A percentile compares a stretch with the other conserved stretches of the same genome.
Evolutionary conservation across 2,797 vertebrate genomes (phyloP).

Genomic region (Podarcis siculus): DNA sequence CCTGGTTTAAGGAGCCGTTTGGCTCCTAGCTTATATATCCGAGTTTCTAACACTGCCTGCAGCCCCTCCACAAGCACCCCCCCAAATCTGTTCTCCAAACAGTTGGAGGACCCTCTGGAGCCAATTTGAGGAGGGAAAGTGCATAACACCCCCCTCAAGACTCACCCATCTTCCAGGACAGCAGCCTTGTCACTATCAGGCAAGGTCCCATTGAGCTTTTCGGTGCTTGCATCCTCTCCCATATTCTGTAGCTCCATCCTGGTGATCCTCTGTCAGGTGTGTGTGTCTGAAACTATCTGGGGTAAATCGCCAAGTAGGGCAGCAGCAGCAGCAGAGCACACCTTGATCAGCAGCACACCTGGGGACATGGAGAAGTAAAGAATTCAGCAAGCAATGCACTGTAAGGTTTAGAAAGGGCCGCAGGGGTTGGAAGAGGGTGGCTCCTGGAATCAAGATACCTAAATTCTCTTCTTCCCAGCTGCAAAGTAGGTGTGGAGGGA

Average conservation of each 20-base stretch:
- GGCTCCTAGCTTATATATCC: too few species aligned
- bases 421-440: background rate
- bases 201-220: slow-evolving; percentile 14
- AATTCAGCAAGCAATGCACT: background rate
- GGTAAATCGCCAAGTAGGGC: background rate
- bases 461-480: background rate
- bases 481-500: slow-evolving; percentile 3
- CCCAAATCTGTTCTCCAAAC: too few species aligned
- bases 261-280: background rate
- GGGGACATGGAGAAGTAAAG: background rate
- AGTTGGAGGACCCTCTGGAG: too few species aligned
- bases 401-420: background rate
- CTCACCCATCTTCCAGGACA: slow-evolving; percentile 37
- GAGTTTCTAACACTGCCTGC: too few species aligned
- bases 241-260: slow-evolving; percentile 36
- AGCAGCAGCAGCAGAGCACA: background rate
- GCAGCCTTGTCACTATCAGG: slow-evolving; percentile 19
- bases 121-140: too few species aligned
- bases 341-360: slow-evolving; percentile 7
- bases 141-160: background rate
- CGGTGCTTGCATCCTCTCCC: background rate
- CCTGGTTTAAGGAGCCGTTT: too few species aligned
- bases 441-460: background rate
- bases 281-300: background rate
- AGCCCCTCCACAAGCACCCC: too few species aligned